Conservation (phyloP, 2,888 invertebrate species). For the Thera britannica region DNA sequence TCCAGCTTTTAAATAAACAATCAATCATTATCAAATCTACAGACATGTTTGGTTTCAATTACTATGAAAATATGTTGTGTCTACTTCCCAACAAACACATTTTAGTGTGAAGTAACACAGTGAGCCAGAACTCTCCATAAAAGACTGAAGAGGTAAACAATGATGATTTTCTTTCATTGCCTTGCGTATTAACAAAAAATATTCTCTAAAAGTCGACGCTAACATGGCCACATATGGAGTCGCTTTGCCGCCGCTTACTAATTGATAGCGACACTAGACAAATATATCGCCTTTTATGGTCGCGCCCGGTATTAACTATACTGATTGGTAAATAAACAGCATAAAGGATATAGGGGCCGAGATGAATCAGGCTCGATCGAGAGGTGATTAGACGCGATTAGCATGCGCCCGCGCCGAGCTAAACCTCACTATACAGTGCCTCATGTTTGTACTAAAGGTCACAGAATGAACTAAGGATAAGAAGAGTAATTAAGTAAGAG, state of each 20-base stretch:
- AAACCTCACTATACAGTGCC: slow-evolving; percentile 11
- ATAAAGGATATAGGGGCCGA: slow-evolving; percentile 64
- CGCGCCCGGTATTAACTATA: slow-evolving; percentile 70
- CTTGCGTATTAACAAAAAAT: slow-evolving; percentile 74
- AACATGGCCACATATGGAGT: slow-evolving; percentile 77
- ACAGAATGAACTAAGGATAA: neutral
- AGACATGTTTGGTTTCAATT: slow-evolving; percentile 16
- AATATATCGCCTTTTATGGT: slow-evolving; percentile 82
- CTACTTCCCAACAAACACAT: slow-evolving; percentile 17
- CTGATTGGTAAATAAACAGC: slow-evolving; percentile 82
- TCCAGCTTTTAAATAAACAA: slow-evolving; percentile 1
- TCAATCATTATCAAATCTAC: slow-evolving; percentile 5
- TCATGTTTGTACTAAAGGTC: slow-evolving; percentile 10
- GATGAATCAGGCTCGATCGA: slow-evolving; percentile 82
- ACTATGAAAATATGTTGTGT: slow-evolving; percentile 18
- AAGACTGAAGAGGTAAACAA: slow-evolving; percentile 74
- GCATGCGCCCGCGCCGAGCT: slow-evolving; percentile 65
- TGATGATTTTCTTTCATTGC: slow-evolving; percentile 79
- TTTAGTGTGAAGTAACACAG: slow-evolving; percentile 26
- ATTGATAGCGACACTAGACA: slow-evolving; percentile 80
- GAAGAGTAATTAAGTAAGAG: no score
- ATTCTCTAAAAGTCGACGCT: slow-evolving; percentile 71
- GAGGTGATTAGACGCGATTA: slow-evolving; percentile 81
- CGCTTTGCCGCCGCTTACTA: slow-evolving; percentile 77
- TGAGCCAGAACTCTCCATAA: slow-evolving; percentile 58